A percentile compares a stretch with the other conserved stretches of the same genome.
Conservation (phyloP, 37 sponge, comb jelly and placozoan species). For the Aplysina aerophoba region DNA sequence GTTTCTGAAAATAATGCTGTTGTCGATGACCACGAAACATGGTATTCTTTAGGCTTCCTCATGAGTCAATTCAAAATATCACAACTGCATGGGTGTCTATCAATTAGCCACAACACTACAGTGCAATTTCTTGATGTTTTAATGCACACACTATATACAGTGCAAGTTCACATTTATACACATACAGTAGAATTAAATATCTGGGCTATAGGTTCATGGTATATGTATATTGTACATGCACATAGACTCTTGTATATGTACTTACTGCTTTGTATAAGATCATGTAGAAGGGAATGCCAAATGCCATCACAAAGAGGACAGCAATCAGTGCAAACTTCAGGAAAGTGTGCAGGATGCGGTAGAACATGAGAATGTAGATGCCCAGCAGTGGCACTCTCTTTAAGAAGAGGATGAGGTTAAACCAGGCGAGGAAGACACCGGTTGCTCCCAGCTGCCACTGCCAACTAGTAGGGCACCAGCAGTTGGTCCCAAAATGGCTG, state of each 20-base stretch:
- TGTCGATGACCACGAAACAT: too few relatives aligned
- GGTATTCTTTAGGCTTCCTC: too few relatives aligned
- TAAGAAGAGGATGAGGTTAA: constrained; percentile 77
- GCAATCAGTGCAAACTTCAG: constrained; percentile 70
- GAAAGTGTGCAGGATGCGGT: constrained; percentile 38
- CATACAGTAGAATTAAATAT: not conserved
- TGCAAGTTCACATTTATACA: constrained; percentile 3
- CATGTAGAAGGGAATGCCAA: constrained; percentile 92
- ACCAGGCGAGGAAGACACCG: constrained; percentile 86
- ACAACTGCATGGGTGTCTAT: too few relatives aligned
- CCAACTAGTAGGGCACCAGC: constrained; percentile 49
- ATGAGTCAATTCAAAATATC: too few relatives aligned
- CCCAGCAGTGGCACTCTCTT: constrained; percentile 82
- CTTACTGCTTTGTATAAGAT: constrained; percentile 57
- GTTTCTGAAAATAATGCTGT: too few relatives aligned
- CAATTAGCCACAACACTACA: too few relatives aligned
- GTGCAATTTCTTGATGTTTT: too few relatives aligned
- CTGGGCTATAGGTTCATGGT: not conserved
- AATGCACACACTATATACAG: too few relatives aligned
- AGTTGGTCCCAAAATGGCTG: not conserved
- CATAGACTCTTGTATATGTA: not conserved
- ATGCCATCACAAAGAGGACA: constrained; percentile 89
- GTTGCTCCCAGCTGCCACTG: constrained; percentile 89
- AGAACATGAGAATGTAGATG: constrained; percentile 96
- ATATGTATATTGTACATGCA: not conserved